Base-by-base conservation (phyloP, 2,888 invertebrate species). In the Thymelicus acteon region DNA sequence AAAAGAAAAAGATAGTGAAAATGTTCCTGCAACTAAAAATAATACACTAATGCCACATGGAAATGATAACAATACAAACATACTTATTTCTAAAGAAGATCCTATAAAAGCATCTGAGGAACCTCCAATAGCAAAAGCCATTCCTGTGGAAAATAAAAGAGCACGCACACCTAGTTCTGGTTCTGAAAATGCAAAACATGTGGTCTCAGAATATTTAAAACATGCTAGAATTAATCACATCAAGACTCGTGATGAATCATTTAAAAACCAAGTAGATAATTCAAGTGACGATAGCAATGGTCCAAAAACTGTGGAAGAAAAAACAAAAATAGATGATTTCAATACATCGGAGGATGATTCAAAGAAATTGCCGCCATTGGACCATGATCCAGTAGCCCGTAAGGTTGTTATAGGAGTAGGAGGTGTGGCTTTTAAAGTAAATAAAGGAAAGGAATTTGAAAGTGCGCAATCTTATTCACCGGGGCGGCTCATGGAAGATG, bases 401-500 rank as follows among this genome's bases (percentile, higher is more conserved):
- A 95, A 95, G 84, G 95, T 95, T 75, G 95, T 96, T 3, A 96
- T 96, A 52, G 95, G 95, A 12, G 95, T 94, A 72, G 96, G 96
- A 57, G 95, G 95, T 49, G 93, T 95, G 7, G 95, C 95, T 52
- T 95, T 95, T 75, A 94, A 95, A 82, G 94, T 95, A 7, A 90
- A 93, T 3, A 94, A 95, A 76, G 86, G 95, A 79, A 91, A 95
- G 82, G 91, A 94, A 75, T 92, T 91, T 82, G 83, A 93, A 79
- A 86, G 85, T 62, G 74, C 78, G 15, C 79, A 87, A 48, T 87
- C 94, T 5, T 94, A 94, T 78, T 88, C 94, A 58, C 93, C 94
- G 7, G 92, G 95, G 6, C 86, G 94, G 75, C 94, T 96, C 12
- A 95, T 95, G 83, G 96, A 96, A 81, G 97, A 97, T 80, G 97